Evolutionary conservation across 2,797 vertebrate genomes (phyloP).

Genomic region (Mus spretus): DNA sequence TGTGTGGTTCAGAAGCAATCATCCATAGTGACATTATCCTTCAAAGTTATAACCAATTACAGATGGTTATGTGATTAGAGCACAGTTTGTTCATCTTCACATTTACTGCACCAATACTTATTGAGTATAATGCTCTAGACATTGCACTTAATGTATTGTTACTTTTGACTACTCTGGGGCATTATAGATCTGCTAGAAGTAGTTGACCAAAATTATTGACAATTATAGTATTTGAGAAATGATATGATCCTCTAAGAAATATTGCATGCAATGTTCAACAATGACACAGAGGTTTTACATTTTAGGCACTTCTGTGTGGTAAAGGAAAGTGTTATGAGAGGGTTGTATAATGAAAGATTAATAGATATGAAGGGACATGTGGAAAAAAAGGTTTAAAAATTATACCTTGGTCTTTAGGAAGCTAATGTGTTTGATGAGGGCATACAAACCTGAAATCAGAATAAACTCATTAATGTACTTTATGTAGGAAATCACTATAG

Average conservation of each 20-base stretch:
- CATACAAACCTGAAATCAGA: neutral
- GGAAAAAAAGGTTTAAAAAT: slow-evolving; percentile 11
- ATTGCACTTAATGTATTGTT: neutral
- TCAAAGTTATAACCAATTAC: neutral
- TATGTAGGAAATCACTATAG: neutral
- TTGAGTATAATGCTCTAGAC: neutral
- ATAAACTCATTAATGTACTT: neutral
- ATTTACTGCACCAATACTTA: neutral
- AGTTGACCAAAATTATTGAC: neutral
- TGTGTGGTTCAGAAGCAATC: neutral
- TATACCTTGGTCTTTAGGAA: neutral
- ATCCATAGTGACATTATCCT: neutral
- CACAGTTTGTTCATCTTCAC: neutral
- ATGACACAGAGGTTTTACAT: neutral
- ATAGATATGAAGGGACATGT: neutral
- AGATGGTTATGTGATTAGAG: neutral
- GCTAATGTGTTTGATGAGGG: neutral
- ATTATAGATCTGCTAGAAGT: neutral
- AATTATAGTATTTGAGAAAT: neutral
- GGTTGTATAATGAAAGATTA: neutral
- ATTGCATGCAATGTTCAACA: neutral
- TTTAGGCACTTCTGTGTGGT: neutral
- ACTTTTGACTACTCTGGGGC: neutral
- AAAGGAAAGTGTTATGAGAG: neutral
- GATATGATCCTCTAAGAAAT: neutral